Evolutionary conservation across 2,797 vertebrate genomes (phyloP), one percentile per base, ranked within the genome.

Genomic region (Muscicapa comitata): DNA sequence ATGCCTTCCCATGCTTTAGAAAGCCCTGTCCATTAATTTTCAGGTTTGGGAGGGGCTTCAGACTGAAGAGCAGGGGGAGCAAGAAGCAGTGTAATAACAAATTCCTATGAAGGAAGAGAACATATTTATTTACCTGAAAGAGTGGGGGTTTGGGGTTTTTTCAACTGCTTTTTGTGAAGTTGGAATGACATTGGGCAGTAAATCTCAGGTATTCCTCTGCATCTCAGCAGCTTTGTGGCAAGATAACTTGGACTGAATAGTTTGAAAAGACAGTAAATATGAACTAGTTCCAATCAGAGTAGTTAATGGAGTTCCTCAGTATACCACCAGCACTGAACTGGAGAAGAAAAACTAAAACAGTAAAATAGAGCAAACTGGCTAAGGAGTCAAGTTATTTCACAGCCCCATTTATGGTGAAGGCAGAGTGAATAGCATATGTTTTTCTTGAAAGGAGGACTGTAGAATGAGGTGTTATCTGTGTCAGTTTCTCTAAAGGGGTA

Each of bases 351-450:
- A 13, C 14, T 33, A 5, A 50, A 79, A 8, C 7, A 9, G 63
- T 63, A 51, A 92, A 77, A 31, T 1, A 68, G 62, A 63, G 37
- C 75, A 74, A 87, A 50, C 35, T 54, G 57, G 17, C 13, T 66
- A 29, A 83, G 50, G 26, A 51, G 18, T 87, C 26, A 70, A 77
- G 70, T 26, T 93, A 24, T 84, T 92, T 86, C 86, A 79, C 55
- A 78, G 71, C 57, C 40, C 48, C 42, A 15, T 63, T 90, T 81
- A 21, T 9, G 40, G 25, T 40, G 74, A 79, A 45, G 21, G 43
- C 1, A 0, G 43, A 66, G 43, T 70, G 66, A 84, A 25, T 29
- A 78, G 29, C 54, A 35, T 68, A 68, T 40, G 55, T 28, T 92
- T 96, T 91, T 76, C 61, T 61, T 63, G 51, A 70, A 90, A 75